Conservation (phyloP, 2,797 vertebrate species). For the Chromobotia macracanthus region DNA sequence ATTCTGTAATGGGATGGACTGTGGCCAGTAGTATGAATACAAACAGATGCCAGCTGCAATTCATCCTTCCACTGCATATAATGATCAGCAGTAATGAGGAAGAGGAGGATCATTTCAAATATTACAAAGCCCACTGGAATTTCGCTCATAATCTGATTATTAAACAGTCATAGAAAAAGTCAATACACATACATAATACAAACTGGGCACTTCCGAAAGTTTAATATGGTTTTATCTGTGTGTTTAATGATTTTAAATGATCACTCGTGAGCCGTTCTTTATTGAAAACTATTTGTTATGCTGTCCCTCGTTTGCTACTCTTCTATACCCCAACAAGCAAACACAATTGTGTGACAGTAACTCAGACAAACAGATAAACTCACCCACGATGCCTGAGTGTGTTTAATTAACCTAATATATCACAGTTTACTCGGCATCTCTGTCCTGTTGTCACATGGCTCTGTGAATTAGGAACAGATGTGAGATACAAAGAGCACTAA, state of each 20-base stretch:
- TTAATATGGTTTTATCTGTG: slow-evolving; percentile 16
- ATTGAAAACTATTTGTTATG: slow-evolving; percentile 36
- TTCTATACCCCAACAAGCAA: slow-evolving; percentile 24
- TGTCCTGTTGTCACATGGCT: slow-evolving; percentile 6
- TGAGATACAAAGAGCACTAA: slow-evolving; percentile 1
- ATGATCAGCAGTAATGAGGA: slow-evolving; percentile 36
- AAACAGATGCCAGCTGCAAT: slow-evolving; percentile 35
- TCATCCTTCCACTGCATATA: slow-evolving; percentile 35
- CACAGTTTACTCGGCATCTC: slow-evolving; percentile 7
- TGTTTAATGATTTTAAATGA: slow-evolving; percentile 34
- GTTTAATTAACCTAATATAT: slow-evolving; percentile 36
- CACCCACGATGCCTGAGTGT: slow-evolving; percentile 15
- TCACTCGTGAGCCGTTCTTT: slow-evolving; percentile 16
- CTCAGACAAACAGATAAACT: slow-evolving; percentile 32
- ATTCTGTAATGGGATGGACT: slow-evolving; percentile 45
- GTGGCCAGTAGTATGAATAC: slow-evolving; percentile 33
- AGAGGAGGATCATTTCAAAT: slow-evolving; percentile 28
- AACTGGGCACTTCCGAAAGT: slow-evolving; percentile 24
- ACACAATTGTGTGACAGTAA: slow-evolving; percentile 33
- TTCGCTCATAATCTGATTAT: slow-evolving; percentile 29
- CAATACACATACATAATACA: slow-evolving; percentile 34
- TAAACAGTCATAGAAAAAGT: slow-evolving; percentile 14
- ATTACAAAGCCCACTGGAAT: slow-evolving; percentile 16
- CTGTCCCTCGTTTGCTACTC: slow-evolving; percentile 15
- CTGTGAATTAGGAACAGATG: slow-evolving; percentile 26